Percentiles rank a stretch among this genome's conserved stretches.
Conservation (phyloP, 2,888 invertebrate species). For the Metallyticus violacea region DNA sequence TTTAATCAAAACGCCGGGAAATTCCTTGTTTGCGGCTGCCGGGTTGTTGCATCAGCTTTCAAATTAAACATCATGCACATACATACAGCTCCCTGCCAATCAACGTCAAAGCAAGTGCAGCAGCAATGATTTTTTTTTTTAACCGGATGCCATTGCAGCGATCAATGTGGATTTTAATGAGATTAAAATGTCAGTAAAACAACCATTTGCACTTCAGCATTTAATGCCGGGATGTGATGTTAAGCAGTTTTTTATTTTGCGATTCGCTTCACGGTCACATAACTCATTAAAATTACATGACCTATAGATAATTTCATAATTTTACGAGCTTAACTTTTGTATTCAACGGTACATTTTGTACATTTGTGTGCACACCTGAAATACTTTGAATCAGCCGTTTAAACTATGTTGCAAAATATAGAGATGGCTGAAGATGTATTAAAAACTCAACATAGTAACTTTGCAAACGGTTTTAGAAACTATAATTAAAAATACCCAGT, state of each 20-base stretch:
- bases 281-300: not conserved
- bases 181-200: not conserved
- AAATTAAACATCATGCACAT: not conserved
- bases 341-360: no score
- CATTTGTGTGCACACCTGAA: no score
- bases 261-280: not conserved
- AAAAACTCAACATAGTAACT: no score
- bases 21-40: not conserved
- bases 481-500: no score
- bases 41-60: not conserved
- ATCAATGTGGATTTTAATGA: not conserved
- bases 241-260: no score
- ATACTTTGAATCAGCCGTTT: no score
- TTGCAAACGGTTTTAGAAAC: no score
- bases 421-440: no score
- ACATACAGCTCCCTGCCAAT: no score
- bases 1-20: not conserved
- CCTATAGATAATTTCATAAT: not conserved
- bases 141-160: not conserved
- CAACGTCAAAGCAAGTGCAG: not conserved
- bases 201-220: not conserved
- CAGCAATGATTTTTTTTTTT: not conserved
- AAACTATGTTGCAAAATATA: no score
- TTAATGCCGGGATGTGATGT: not conserved
- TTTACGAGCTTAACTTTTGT: not conserved